Conservation (phyloP, 2,797 vertebrate genomes). For the Alca torda region DNA sequence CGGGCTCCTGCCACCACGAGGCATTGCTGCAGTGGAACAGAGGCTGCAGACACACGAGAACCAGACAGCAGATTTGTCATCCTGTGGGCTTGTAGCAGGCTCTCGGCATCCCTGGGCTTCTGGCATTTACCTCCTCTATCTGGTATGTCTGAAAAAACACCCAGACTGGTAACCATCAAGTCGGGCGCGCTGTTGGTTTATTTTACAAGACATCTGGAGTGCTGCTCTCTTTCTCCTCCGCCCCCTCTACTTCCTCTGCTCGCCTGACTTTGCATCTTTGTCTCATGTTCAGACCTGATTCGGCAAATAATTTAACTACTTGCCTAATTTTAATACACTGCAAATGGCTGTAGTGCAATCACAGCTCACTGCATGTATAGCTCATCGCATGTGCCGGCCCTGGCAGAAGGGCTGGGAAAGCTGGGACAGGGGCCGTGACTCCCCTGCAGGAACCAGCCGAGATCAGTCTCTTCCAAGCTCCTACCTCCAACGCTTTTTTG, state of each 20-base stretch:
- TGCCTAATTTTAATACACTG: background rate
- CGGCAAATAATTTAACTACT: slow-evolving; percentile 3
- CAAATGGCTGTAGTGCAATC: slow-evolving; percentile 32
- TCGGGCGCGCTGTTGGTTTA: background rate
- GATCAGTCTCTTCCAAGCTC: background rate
- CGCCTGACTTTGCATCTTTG: background rate
- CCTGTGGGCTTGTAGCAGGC: background rate
- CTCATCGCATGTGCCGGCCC: background rate
- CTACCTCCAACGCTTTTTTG: background rate
- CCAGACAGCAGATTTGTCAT: background rate
- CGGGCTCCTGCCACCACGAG: background rate
- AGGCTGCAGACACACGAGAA: background rate
- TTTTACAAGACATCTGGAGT: background rate
- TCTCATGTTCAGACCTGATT: slow-evolving; percentile 43
- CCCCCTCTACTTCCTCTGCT: background rate
- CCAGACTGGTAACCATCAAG: background rate
- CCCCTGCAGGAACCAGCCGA: background rate
- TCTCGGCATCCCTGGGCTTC: background rate
- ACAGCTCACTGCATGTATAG: background rate
- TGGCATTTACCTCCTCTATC: background rate
- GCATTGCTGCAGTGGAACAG: background rate
- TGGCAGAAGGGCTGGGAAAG: background rate
- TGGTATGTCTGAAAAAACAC: background rate
- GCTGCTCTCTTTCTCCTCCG: background rate
- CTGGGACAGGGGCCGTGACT: background rate